A percentile compares a stretch with the other conserved stretches of the same genome.
phyloP scores from a whole-genome alignment of 2,113 vertebrate genomes.

The Bubo scandiacus region DNA sequence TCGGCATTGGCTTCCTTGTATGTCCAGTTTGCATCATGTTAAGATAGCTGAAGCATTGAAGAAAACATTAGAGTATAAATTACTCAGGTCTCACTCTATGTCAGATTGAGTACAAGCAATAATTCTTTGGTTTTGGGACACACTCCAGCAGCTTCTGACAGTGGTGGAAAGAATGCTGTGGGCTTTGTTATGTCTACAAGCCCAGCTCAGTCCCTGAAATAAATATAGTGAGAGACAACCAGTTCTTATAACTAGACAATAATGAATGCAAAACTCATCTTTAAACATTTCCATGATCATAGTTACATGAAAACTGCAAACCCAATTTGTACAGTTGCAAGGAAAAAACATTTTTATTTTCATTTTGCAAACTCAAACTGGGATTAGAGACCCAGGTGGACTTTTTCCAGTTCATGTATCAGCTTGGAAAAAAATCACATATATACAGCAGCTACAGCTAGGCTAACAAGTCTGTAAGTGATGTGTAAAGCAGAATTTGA shows the following conservation, averaged over 20 bases:
- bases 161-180: background rate
- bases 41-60: background rate
- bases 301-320: background rate
- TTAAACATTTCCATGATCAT: background rate
- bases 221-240: background rate
- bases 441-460: background rate
- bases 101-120: background rate
- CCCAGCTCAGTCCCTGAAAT: background rate
- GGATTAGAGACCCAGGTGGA: background rate
- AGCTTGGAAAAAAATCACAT: background rate
- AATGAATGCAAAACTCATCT: background rate
- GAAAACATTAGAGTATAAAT: background rate
- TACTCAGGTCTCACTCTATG: background rate
- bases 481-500: background rate
- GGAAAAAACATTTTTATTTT: background rate
- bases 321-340: background rate
- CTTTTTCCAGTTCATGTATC: background rate
- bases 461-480: slow-evolving; percentile 27
- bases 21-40: background rate
- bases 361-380: background rate
- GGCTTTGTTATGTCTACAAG: background rate
- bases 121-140: background rate
- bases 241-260: background rate
- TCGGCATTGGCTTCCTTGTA: background rate
- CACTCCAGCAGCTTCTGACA: background rate